These are phyloP conservation scores for Seriola rivoliana DNA, from an alignment of 2,113 vertebrate genomes.

Conservation along the genomic window DNA sequence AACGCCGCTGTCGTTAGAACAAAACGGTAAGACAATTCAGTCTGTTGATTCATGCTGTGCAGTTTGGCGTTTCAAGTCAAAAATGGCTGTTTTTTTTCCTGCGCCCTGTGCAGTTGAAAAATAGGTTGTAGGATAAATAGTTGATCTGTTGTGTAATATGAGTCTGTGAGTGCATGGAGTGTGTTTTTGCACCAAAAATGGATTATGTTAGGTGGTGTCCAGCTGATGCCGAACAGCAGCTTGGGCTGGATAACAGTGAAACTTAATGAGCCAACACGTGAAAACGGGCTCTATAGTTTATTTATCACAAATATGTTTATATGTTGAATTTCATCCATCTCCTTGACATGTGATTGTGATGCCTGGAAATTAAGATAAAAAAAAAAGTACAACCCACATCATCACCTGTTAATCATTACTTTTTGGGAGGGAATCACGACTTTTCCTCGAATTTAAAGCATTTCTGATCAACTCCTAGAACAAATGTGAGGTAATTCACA, in stretches of 20 bases:
- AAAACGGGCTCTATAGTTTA: background rate
- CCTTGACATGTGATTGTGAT: background rate
- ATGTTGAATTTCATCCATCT: background rate
- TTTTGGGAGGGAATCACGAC: background rate
- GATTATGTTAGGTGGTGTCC: background rate
- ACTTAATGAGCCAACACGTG: background rate
- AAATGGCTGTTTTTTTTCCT: background rate
- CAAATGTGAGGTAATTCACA: background rate
- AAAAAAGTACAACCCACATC: background rate
- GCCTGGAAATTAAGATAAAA: too few species aligned
- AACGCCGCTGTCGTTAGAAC: slow-evolving; percentile 6
- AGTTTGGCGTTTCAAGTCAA: background rate
- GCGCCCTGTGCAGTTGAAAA: background rate
- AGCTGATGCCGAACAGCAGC: background rate
- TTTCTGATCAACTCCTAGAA: too few species aligned
- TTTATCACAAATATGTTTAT: background rate
- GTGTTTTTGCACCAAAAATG: background rate
- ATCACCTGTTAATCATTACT: slow-evolving; percentile 6
- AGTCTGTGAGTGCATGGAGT: background rate
- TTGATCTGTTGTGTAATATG: too few species aligned
- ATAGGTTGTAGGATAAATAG: too few species aligned
- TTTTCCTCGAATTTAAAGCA: slow-evolving; percentile 9
- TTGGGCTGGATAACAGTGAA: background rate
- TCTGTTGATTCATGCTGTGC: too few species aligned
- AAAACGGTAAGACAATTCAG: slow-evolving; percentile 67